Conservation (phyloP, 2,113 vertebrate genomes). For the Loxodonta africana region DNA sequence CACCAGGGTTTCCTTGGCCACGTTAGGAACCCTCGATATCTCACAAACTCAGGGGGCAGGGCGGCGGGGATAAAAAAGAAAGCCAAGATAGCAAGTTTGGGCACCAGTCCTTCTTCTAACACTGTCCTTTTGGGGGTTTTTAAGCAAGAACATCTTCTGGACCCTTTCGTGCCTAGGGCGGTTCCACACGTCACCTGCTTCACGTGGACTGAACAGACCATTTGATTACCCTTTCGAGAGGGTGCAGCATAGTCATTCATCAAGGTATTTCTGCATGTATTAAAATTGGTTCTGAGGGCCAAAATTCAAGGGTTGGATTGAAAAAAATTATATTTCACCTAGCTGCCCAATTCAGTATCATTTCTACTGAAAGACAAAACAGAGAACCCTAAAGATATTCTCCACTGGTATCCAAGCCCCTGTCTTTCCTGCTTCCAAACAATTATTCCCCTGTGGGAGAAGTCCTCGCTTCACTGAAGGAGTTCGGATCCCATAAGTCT, state of each 20-base stretch:
- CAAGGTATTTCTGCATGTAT: neutral
- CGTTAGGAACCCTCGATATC: neutral
- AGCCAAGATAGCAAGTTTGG: neutral
- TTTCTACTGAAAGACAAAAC: constrained; percentile 7
- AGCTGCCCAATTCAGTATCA: neutral
- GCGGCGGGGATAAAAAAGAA: neutral
- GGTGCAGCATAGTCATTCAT: neutral
- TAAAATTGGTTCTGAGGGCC: constrained; percentile 18
- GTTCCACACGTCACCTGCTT: neutral
- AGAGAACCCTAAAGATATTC: neutral
- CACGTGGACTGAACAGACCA: neutral
- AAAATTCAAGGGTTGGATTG: neutral
- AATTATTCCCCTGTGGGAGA: neutral
- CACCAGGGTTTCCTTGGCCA: neutral
- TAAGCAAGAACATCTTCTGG: neutral
- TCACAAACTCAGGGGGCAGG: neutral
- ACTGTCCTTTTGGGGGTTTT: neutral
- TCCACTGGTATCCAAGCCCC: neutral
- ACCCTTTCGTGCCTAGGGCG: neutral
- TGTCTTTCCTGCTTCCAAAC: neutral
- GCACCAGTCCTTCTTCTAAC: neutral
- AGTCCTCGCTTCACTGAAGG: neutral
- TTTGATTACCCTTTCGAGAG: neutral
- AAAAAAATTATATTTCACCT: neutral
- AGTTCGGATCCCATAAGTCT: neutral